Conservation (phyloP, 2,113 vertebrate species). For the Indicator indicator region DNA sequence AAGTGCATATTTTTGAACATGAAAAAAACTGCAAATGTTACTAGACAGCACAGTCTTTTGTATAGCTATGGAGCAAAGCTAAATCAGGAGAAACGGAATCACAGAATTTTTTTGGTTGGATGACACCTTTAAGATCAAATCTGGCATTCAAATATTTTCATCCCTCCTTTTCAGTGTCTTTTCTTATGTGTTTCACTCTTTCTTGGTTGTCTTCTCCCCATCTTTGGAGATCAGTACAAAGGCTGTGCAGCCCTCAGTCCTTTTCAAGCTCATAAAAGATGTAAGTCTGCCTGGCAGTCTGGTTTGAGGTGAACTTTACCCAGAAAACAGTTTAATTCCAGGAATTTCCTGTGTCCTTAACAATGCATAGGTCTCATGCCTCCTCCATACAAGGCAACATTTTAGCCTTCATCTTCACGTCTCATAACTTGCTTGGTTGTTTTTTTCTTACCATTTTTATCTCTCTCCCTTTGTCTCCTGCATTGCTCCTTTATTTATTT, state of each 20-base stretch:
- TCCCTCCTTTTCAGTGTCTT: not conserved
- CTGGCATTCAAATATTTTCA: not conserved
- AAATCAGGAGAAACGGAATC: not conserved
- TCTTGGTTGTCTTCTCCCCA: not conserved
- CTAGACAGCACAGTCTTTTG: not conserved
- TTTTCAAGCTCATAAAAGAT: not conserved
- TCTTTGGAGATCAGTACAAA: not conserved
- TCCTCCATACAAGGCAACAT: not conserved
- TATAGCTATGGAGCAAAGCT: not conserved
- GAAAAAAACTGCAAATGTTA: not conserved
- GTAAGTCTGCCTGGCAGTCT: not conserved
- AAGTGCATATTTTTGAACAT: not conserved
- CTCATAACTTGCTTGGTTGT: not conserved
- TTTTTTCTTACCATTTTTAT: not conserved
- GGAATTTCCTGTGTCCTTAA: not conserved
- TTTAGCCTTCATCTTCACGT: not conserved
- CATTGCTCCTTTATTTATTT: not conserved
- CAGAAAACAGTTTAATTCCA: not conserved
- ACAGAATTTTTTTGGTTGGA: too few relatives aligned
- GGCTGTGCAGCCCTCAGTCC: not conserved
- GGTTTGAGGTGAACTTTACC: not conserved
- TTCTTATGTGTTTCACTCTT: not conserved
- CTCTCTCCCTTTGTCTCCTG: not conserved
- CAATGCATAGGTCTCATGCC: not conserved
- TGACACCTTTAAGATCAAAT: too few relatives aligned